Evolutionary conservation across 2,113 vertebrate genomes (phyloP).

Genomic region (Archilochus colubris): DNA sequence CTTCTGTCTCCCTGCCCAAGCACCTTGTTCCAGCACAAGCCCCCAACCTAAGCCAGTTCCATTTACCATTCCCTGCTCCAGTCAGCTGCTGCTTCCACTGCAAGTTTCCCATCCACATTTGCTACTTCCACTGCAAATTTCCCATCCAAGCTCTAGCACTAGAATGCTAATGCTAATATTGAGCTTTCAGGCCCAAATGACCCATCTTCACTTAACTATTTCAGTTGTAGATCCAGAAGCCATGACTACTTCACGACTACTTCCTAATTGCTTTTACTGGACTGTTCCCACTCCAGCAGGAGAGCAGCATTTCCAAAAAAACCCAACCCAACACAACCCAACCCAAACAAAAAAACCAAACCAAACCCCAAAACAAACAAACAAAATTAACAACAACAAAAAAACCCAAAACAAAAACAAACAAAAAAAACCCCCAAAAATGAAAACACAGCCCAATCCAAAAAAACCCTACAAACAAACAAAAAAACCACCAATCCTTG

Average conservation of each 20-base stretch:
- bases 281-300: not conserved
- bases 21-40: not conserved
- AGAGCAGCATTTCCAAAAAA: not conserved
- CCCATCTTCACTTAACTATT: not conserved
- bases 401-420: no score
- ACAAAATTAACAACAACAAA: no score
- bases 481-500: no score
- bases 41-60: not conserved
- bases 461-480: no score
- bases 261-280: not conserved
- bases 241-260: not conserved
- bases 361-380: no score
- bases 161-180: not conserved
- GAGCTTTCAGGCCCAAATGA: not conserved
- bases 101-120: not conserved
- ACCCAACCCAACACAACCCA: no score
- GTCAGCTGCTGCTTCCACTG: rapidly evolving
- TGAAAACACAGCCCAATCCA: no score
- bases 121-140: not conserved
- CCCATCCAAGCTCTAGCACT: not conserved
- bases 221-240: not conserved
- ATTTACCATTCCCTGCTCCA: not conserved
- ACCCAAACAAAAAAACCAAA: no score
- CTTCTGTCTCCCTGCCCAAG: not conserved
- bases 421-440: no score